These are phyloP conservation scores for Leptoclinus maculatus DNA, from an alignment of 2,797 vertebrate genomes.

Conservation along the genomic window DNA sequence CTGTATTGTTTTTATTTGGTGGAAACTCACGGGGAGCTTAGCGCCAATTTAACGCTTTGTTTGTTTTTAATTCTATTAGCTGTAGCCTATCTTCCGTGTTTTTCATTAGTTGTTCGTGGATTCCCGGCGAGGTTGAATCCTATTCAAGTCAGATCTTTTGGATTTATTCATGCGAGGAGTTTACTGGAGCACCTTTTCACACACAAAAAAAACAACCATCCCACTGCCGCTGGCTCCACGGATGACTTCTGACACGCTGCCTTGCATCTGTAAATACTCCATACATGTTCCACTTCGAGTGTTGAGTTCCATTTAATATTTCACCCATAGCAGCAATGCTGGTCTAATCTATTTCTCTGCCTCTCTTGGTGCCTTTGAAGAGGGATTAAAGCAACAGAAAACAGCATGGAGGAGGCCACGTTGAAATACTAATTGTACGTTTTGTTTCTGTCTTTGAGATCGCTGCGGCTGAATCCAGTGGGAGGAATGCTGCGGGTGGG, in stretches of 20 bases:
- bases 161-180: constrained; percentile 7
- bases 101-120: constrained; percentile 53
- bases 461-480: constrained; percentile 39
- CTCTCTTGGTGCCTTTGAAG: constrained; percentile 19
- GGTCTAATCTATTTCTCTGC: constrained; percentile 36
- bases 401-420: constrained; percentile 32
- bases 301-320: constrained; percentile 16
- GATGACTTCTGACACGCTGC: not conserved
- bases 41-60: constrained; percentile 69
- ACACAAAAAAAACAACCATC: constrained; percentile 27
- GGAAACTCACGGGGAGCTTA: constrained; percentile 60
- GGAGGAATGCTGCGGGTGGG: constrained; percentile 51
- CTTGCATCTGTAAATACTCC: constrained; percentile 24
- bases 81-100: constrained; percentile 55
- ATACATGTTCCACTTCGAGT: constrained; percentile 22
- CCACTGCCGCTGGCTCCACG: not conserved
- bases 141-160: constrained; percentile 35
- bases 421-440: constrained; percentile 58
- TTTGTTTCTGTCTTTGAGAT: constrained; percentile 41
- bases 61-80: constrained; percentile 71
- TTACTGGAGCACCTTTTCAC: constrained; percentile 9
- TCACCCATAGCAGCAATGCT: constrained; percentile 5
- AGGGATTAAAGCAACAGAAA: constrained; percentile 44
- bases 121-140: constrained; percentile 63
- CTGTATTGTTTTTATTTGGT: constrained; percentile 4